Base-by-base conservation (phyloP, 2,797 vertebrate genomes). In the Hypotaenidia philippensis region DNA sequence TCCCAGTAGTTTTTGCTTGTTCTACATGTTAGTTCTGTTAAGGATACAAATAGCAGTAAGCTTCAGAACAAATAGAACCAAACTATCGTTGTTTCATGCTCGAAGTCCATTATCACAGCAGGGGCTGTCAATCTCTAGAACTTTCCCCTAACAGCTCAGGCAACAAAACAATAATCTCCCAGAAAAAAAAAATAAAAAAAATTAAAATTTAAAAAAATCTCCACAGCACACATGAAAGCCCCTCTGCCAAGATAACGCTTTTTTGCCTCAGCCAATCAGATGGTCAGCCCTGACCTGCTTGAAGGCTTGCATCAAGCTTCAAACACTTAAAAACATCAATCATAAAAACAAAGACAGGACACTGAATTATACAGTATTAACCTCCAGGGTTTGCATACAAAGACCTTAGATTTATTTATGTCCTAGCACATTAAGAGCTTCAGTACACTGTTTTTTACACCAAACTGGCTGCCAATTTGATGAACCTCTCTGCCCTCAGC, bases 281-380 rank as follows among this genome's bases (percentile, higher is more conserved):
- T 71, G 97, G 98, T 97, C 98, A 98, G 98, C 97, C 97, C 97
- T 98, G 98, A 98, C 98, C 98, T 97, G 98, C 98, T 97, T 97
- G 97, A 98, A 98, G 98, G 97, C 97, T 98, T 97, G 97, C 97
- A 97, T 98, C 98, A 98, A 98, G 98, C 98, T 97, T 98, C 98
- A 98, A 98, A 98, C 98, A 98, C 98, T 99, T 98, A 97, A 98
- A 98, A 99, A 98, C 98, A 99, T 99, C 99, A 98, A 99, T 99
- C 99, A 99, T 98, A 97, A 98, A 98, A 98, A 99, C 98, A 99
- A 98, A 99, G 98, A 99, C 98, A 98, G 98, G 98, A 98, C 98
- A 98, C 86, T 98, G 98, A 99, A 99, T 99, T 99, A 99, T 99
- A 98, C 98, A 99, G 99, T 98, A 99, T 99, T 99, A 99, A 99